A percentile compares a stretch with the other conserved stretches of the same genome.
Evolutionary conservation across 2,888 invertebrate genomes (phyloP).

Genomic region (Reticulitermes lucifugus): DNA sequence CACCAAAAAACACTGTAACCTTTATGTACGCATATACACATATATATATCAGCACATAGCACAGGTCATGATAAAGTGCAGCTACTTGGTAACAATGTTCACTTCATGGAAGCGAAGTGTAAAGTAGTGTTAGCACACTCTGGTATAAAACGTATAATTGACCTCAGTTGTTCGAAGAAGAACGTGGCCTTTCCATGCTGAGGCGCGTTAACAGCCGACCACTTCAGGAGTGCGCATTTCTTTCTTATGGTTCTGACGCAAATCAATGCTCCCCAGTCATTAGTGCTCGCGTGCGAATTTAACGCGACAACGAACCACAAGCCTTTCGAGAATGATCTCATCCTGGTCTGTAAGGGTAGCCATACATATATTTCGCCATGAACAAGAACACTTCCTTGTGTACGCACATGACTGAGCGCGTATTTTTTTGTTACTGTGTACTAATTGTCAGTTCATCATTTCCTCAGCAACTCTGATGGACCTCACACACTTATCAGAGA

Average conservation of each 20-base stretch:
- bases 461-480: not conserved
- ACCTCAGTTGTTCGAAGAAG: constrained; percentile 36
- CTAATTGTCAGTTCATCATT: not conserved
- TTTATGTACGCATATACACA: too few species aligned
- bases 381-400: not conserved
- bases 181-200: constrained; percentile 22
- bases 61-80: too few species aligned
- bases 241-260: constrained; percentile 27
- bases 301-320: not conserved
- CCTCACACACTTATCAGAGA: not conserved
- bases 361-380: not conserved
- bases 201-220: constrained; percentile 11
- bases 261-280: constrained; percentile 23
- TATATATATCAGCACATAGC: too few species aligned
- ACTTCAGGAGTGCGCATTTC: constrained; percentile 23
- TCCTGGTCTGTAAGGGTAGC: not conserved
- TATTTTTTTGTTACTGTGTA: too few species aligned
- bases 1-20: too few species aligned
- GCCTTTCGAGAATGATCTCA: not conserved
- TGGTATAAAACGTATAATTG: not conserved
- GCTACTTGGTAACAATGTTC: too few species aligned
- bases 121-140: constrained; percentile 8
- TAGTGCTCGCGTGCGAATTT: constrained; percentile 2
- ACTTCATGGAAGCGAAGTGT: too few species aligned
- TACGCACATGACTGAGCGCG: not conserved